Evolutionary conservation across 2,888 invertebrate genomes (phyloP), one percentile per base, ranked within the genome.

Genomic region (Panorpa germanica): DNA sequence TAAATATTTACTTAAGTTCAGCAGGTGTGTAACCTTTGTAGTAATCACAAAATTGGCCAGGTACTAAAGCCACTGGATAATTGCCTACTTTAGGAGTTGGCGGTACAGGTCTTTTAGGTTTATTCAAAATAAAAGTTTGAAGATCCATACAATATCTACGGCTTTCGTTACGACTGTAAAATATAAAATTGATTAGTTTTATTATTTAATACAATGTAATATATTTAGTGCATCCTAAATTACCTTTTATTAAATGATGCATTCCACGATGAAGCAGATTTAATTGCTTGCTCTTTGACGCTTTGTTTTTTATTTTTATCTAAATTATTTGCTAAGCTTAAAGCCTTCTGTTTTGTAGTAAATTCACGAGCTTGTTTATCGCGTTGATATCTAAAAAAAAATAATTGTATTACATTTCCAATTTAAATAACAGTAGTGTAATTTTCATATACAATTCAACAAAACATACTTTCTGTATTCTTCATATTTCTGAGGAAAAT

Each of bases 401-500:
- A n/a, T n/a, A n/a, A n/a, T n/a, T n/a, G n/a, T n/a, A n/a, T n/a
- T n/a, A n/a, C n/a, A n/a, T n/a, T n/a, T n/a, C n/a, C n/a, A n/a
- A n/a, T n/a, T n/a, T n/a, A n/a, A n/a, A n/a, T n/a, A n/a, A n/a
- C n/a, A n/a, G n/a, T n/a, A n/a, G n/a, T n/a, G n/a, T n/a, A n/a
- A n/a, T n/a, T n/a, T n/a, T n/a, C n/a, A n/a, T n/a, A n/a, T n/a
- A n/a, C n/a, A n/a, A n/a, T n/a, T n/a, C n/a, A n/a, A n/a, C n/a
- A n/a, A n/a, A n/a, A n/a, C n/a, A n/a, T 72, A 65, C 38, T 74
- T 70, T 32, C 81, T 69, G 49, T 78, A 83, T 46, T 91, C 91
- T 51, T 88, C 83, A 49, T 90, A 95, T 47, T 93, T 91, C 36
- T 81, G 81, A 25, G 85, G 86, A 54, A 91, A 96, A 56, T 96